phyloP scores from a whole-genome alignment of 1,140 invertebrate species.

The Pseudomyrmex pallidus region DNA sequence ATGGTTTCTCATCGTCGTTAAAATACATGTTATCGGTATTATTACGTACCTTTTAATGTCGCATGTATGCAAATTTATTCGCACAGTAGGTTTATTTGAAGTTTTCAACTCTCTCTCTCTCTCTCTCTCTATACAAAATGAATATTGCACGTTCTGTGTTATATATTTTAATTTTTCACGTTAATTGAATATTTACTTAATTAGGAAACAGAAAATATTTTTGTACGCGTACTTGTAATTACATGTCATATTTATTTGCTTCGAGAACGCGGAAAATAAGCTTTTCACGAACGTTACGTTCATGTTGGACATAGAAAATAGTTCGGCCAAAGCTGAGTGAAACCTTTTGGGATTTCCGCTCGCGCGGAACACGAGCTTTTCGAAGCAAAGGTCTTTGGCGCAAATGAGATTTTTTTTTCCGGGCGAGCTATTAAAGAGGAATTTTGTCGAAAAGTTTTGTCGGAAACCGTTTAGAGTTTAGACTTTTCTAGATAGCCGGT shows the following conservation, averaged over 20 bases:
- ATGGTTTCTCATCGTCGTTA: neutral
- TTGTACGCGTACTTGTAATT: too few relatives aligned
- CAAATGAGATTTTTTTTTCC: slow-evolving; percentile 41
- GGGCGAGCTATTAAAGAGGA: neutral
- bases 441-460: slow-evolving; percentile 22
- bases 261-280: too few relatives aligned
- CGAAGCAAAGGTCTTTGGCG: neutral
- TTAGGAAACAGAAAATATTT: too few relatives aligned
- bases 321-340: neutral
- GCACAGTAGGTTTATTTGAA: neutral
- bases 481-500: slow-evolving; percentile 25
- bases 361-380: slow-evolving; percentile 15
- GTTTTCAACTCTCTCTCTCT: too few relatives aligned
- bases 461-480: neutral
- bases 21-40: neutral
- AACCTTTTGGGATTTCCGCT: neutral
- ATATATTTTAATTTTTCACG: too few relatives aligned
- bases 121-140: neutral
- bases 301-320: neutral
- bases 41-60: neutral
- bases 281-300: neutral
- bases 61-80: neutral
- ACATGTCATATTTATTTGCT: too few relatives aligned
- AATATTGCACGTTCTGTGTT: neutral
- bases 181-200: too few relatives aligned